These are phyloP conservation scores for Lepidurus apus DNA, from an alignment of 1,140 invertebrate species.

Conservation along the genomic window DNA sequence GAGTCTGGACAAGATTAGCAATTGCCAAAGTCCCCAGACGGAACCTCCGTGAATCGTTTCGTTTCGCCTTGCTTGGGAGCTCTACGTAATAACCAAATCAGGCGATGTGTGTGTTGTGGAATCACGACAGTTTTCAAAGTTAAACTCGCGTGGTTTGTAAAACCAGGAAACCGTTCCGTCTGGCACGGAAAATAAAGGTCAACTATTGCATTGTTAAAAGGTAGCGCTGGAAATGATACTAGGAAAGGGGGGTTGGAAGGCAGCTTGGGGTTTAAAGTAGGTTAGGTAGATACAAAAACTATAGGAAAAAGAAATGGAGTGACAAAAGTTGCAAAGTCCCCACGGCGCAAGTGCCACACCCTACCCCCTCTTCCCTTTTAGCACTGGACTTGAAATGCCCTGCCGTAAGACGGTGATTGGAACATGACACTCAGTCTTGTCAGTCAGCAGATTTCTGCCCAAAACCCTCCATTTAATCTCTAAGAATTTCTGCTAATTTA, in stretches of 20 bases:
- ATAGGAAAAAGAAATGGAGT: background rate
- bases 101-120: background rate
- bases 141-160: slow-evolving; percentile 13
- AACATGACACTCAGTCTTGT: background rate
- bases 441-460: background rate
- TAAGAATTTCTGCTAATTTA: no score
- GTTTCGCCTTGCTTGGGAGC: background rate
- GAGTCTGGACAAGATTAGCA: background rate
- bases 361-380: background rate
- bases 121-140: background rate
- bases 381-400: background rate
- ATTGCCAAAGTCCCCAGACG: background rate
- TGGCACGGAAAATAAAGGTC: slow-evolving; percentile 17
- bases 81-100: background rate
- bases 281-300: background rate
- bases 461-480: background rate
- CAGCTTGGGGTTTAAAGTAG: background rate
- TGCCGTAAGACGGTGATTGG: slow-evolving; percentile 9
- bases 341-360: background rate
- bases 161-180: background rate
- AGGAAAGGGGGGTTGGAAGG: background rate
- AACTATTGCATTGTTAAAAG: background rate
- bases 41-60: no score
- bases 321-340: background rate
- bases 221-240: background rate